Evolutionary conservation across 1,140 invertebrate genomes (phyloP), one percentile per base, ranked within the genome.

Genomic region (Sitobion miscanthi): DNA sequence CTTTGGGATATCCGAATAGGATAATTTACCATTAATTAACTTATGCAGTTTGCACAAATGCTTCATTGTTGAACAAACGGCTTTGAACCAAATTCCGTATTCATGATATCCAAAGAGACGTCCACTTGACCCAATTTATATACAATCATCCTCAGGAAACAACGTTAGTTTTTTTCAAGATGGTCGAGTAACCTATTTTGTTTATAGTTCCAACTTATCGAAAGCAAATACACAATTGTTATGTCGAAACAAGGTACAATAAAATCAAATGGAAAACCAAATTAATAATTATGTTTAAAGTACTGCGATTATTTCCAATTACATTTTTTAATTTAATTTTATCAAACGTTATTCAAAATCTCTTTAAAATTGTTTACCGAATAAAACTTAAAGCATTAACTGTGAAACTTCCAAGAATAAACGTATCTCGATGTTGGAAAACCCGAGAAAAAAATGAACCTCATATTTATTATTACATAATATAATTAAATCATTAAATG

Each of bases 11-110:
- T 57, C 52, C 21, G 49, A 49, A 54, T 17, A 90, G 88, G n/a
- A 90, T 54, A 90, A 57, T 90, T 90, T 57, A 90, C 52, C n/a
- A 57, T 90, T 90, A 42, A 90, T 90, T 90, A 90, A 90, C 35
- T 90, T 90, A 90, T 86, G 45, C 9, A 86, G 57, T 90, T 42
- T 86, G 45, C 9, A 86, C 85, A 86, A 30, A 45, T n/a, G 25
- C 45, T 47, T 49, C n/a, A 14, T 86, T 45, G 2, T 47, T 86
- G 4, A 11, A 47, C n/a, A n/a, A 85, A 85, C 35, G 1, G 6
- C 8, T 45, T 38, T 45, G 45, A 45, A 25, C 38, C 35, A 20
- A 90, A 90, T 90, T 69, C 38, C 7, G 11, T 20, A 23, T 57
- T 38, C 47, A 77, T 11, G 25, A 69, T 90, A 57, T 90, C 54